Conservation (phyloP, 2,797 vertebrate species). For the Manis crassicaudata region DNA sequence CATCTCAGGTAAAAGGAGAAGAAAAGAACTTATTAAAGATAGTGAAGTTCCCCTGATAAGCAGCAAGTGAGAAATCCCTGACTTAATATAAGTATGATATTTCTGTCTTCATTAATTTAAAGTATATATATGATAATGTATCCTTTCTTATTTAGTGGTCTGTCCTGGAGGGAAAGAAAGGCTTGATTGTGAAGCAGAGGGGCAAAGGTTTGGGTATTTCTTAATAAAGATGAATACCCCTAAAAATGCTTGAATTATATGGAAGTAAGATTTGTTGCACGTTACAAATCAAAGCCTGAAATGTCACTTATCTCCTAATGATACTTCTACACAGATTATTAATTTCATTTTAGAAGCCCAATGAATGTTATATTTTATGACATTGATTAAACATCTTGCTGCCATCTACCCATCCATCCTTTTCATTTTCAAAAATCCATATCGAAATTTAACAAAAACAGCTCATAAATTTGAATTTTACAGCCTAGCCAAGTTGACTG, state of each 20-base stretch:
- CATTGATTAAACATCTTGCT: constrained; percentile 90
- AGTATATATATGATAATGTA: constrained; percentile 83
- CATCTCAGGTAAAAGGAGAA: constrained; percentile 81
- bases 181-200: constrained; percentile 81
- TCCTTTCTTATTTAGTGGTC: constrained; percentile 84
- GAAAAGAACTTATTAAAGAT: constrained; percentile 83
- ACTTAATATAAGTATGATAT: constrained; percentile 89
- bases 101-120: constrained; percentile 85
- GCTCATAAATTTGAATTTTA: constrained; percentile 86
- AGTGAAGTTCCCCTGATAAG: constrained; percentile 88
- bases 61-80: constrained; percentile 87
- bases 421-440: constrained; percentile 88
- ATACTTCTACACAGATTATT: constrained; percentile 91
- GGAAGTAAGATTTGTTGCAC: constrained; percentile 87
- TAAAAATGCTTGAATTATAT: constrained; percentile 86
- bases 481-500: constrained; percentile 75
- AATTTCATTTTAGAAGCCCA: constrained; percentile 91
- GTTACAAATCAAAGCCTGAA: constrained; percentile 90
- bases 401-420: constrained; percentile 86
- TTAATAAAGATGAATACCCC: constrained; percentile 89
- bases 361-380: constrained; percentile 91
- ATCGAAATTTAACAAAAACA: constrained; percentile 85
- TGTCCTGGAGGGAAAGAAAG: constrained; percentile 81
- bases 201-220: constrained; percentile 86
- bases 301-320: constrained; percentile 90